Conservation (phyloP, 2,113 vertebrate genomes). For the Protobothrops mucrosquamatus region DNA sequence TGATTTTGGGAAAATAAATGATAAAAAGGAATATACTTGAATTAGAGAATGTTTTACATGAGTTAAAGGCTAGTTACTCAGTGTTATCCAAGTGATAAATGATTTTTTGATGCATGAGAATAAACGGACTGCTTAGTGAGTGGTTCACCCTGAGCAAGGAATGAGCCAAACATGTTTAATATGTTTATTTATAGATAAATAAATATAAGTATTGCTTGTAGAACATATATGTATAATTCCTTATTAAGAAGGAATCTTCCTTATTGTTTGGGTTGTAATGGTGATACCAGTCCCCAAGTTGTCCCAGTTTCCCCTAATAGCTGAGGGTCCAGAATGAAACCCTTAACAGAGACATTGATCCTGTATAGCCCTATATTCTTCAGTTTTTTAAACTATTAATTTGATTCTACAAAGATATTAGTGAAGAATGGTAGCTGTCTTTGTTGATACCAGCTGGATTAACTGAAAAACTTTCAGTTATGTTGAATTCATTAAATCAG, state of each 20-base stretch:
- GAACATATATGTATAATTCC: background rate
- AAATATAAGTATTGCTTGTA: background rate
- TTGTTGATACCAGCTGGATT: background rate
- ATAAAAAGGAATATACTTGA: background rate
- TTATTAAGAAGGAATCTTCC: background rate
- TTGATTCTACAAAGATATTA: background rate
- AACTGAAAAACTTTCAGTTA: background rate
- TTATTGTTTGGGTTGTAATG: background rate
- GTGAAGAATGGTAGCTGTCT: background rate
- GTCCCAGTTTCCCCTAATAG: background rate
- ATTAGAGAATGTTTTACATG: background rate
- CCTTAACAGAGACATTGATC: background rate
- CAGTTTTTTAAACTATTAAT: background rate
- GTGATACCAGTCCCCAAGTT: background rate
- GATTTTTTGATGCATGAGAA: background rate
- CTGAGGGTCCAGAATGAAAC: background rate
- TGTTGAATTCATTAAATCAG: background rate
- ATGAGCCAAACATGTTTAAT: background rate
- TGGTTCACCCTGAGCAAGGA: background rate
- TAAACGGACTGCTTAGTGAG: background rate
- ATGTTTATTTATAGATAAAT: background rate
- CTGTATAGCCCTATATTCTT: background rate
- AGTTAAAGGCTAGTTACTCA: background rate
- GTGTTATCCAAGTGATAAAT: background rate
- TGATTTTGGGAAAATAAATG: background rate